Evolutionary conservation across 2,797 vertebrate species (phyloP).

Genomic region (Lindbergichthys nudifrons): DNA sequence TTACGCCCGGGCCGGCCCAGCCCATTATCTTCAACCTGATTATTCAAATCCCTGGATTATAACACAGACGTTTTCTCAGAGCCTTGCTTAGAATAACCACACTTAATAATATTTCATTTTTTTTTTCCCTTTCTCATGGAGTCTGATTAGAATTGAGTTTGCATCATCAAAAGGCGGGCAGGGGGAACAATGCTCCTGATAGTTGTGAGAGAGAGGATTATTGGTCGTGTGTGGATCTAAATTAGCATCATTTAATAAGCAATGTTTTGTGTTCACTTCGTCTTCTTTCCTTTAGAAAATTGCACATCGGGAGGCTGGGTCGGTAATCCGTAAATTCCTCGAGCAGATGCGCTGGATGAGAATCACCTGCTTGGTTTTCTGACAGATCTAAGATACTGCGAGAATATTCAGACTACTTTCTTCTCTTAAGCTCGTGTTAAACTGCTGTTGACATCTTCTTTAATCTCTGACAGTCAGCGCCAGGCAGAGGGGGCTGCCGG

Average conservation of each 20-base stretch:
- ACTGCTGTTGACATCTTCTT: conserved; percentile 86
- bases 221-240: conserved; percentile 70
- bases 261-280: conserved; percentile 53
- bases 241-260: conserved; percentile 68
- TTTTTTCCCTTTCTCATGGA: conserved; percentile 57
- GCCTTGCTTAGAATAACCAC: conserved; percentile 79
- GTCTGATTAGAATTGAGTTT: conserved; percentile 74
- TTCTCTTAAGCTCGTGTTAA: conserved; percentile 81
- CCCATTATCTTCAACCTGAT: conserved; percentile 84
- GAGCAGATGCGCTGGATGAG: conserved; percentile 54
- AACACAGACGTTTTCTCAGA: conserved; percentile 78
- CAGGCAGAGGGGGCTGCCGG: conserved; percentile 61
- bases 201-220: conserved; percentile 66
- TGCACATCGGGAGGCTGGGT: conserved; percentile 33
- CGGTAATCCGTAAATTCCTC: conserved; percentile 59
- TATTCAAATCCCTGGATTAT: conserved; percentile 85
- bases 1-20: conserved; percentile 78
- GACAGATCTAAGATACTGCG: conserved; percentile 80
- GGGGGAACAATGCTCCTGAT: conserved; percentile 67
- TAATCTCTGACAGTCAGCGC: conserved; percentile 81
- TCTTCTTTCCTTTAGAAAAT: conserved; percentile 38
- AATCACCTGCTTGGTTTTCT: conserved; percentile 81
- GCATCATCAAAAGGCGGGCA: conserved; percentile 73
- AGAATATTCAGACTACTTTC: conserved; percentile 77
- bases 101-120: conserved; percentile 77